Evolutionary conservation across 2,888 invertebrate species (phyloP).

Genomic region (Eucriotettix oculatus): DNA sequence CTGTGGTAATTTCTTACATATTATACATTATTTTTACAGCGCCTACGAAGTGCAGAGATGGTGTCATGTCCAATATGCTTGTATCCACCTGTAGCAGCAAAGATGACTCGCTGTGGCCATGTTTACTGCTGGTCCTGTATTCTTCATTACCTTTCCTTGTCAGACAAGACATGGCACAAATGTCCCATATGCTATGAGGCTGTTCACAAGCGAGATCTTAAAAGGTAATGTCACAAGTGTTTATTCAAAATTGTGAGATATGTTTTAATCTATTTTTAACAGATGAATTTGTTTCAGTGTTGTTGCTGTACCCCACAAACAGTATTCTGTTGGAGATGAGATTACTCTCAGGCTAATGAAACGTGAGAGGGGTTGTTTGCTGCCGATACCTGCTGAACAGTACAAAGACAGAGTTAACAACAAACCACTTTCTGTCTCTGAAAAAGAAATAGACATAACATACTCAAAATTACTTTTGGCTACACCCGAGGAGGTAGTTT

Average conservation of each 20-base stretch:
- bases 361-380: constrained; percentile 48
- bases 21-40: constrained; percentile 23
- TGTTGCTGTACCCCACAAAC: constrained; percentile 32
- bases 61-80: constrained; percentile 86
- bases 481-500: constrained; percentile 41
- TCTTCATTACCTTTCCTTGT: constrained; percentile 75
- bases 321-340: constrained; percentile 41
- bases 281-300: constrained; percentile 32
- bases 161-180: constrained; percentile 64
- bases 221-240: constrained; percentile 37
- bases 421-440: constrained; percentile 27
- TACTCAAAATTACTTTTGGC: constrained; percentile 68
- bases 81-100: constrained; percentile 68
- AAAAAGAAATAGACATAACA: constrained; percentile 33
- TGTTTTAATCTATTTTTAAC: too few species aligned
- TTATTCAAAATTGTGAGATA: neutral
- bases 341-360: constrained; percentile 74
- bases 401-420: constrained; percentile 13
- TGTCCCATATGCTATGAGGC: constrained; percentile 89
- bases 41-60: constrained; percentile 45
- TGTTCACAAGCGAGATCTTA: constrained; percentile 63
- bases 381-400: constrained; percentile 33
- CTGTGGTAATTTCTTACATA: too few species aligned
- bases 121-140: constrained; percentile 93
- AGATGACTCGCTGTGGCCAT: constrained; percentile 89